Base-by-base conservation (phyloP, 2,888 invertebrate species). In the Plusia festucae region DNA sequence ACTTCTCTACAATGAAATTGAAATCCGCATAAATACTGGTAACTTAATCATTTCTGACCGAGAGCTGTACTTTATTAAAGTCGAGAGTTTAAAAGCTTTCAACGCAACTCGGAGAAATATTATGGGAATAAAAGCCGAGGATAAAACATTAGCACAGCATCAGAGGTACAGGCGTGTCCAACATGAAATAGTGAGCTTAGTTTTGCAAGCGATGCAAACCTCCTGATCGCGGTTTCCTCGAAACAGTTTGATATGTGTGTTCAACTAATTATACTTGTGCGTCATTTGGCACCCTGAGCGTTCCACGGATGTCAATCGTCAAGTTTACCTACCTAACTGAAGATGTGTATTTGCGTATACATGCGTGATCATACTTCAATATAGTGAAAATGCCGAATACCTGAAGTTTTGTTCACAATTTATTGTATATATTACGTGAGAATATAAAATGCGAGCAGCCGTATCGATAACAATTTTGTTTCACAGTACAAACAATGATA, bases 41-140 rank as follows among this genome's bases (percentile, higher is more conserved):
- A 70, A 49, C 54, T 76, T 67, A 72, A 72, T 78, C 67, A 68
- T 67, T 57, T 69, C 56, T 18, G 58, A 40, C 65, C 44, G 62
- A 73, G 60, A 60, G 65, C 44, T 59, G 60, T 59, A 71, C 59
- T 71, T 71, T 67, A 74, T 60, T 55, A 69, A 22, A 54, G 49
- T 40, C 44, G 20, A 56, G 55, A 18, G 56, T 73, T 49, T 63
- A 61, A 59, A 56, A 27, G 63, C 58, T 76, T 78, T 79, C 76
- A 80, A 67, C 76, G 70, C 79, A 72, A 67, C 75, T 69, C 60
- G 64, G 74, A 79, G 79, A 83, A 83, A 84, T 84, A 86, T 84
- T 80, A 81, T 80, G 68, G 83, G 84, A 84, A 84, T 85, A 84
- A 84, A 83, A 79, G 76, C 81, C 54, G 73, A 76, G 82, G 81